phyloP scores from a whole-genome alignment of 2,113 vertebrate genomes.

The Eleginops maclovinus region DNA sequence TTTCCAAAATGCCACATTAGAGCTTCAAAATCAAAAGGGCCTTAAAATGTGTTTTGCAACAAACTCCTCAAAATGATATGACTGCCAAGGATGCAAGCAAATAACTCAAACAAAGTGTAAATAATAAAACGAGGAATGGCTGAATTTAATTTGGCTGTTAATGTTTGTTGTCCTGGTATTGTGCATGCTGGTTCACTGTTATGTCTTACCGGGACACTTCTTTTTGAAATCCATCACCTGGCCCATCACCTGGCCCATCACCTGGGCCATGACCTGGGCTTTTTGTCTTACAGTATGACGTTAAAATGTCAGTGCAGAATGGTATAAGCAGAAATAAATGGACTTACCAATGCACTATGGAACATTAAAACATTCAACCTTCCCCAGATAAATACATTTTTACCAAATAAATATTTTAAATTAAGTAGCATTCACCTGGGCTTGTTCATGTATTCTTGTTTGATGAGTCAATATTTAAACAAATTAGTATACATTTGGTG shows the following conservation, averaged over 20 bases:
- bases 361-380: background rate
- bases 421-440: background rate
- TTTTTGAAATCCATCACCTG: too few species aligned
- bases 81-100: background rate
- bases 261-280: background rate
- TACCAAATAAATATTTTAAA: background rate
- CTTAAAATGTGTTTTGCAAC: background rate
- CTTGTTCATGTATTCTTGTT: background rate
- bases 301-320: background rate
- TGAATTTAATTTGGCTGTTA: background rate
- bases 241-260: too few species aligned
- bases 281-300: background rate
- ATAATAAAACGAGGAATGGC: background rate
- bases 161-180: background rate
- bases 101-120: background rate
- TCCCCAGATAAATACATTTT: background rate
- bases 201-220: background rate
- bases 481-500: background rate
- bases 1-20: background rate
- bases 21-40: background rate
- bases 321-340: background rate
- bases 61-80: background rate
- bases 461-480: conserved; percentile 1
- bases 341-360: background rate
- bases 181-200: background rate